Evolutionary conservation across 2,113 vertebrate species (phyloP), one percentile per base, ranked within the genome.

Genomic region (Acrocephalus kingi): DNA sequence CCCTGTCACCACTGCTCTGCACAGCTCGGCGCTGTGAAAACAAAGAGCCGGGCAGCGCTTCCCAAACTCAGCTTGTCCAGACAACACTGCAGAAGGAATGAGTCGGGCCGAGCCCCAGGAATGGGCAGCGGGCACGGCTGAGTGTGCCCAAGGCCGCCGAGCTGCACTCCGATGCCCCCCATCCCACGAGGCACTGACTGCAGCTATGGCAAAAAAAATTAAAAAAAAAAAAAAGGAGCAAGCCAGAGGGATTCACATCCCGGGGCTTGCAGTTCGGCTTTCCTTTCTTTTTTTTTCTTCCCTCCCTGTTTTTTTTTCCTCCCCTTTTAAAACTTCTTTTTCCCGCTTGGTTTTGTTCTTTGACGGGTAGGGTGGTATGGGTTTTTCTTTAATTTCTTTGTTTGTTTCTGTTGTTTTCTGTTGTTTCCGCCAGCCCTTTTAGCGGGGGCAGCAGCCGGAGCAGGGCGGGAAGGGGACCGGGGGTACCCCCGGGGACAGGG

Each of bases 271-370:
- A 56, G 27, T 33, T 87, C 16, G 62, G 37, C 27, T n/a, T 75
- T 5, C 31, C 10, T 16, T 20, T 24, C 22, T 35, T 28, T 4
- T 3, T 33, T 4, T 7, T 7, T 1, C 43, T 2, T 3, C 4
- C 4, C 16, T 37, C 37, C 8, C 37, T 39, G 37, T 20, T 30
- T 41, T 62, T 62, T 46, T 59, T 4, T 9, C 13, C 13, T 11
- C n/a, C 27, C 10, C 7, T 30, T 41, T 35, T 10, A 6, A 48
- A 18, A 7, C 8, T 20, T 5, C 33, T 69, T 51, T 21, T 30
- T 14, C 9, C 6, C 17, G 12, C 35, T n/a, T 19, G 11, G 39
- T 33, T 92, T 35, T 39, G 33, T 33, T 7, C 33, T 64, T 84
- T 48, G 39, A n/a, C 6, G 37, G 15, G 21, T 23, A n/a, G 37